Percentiles rank a stretch among this genome's conserved stretches.
phyloP scores from a whole-genome alignment of 2,113 vertebrate genomes.

The Lethenteron reissneri region DNA sequence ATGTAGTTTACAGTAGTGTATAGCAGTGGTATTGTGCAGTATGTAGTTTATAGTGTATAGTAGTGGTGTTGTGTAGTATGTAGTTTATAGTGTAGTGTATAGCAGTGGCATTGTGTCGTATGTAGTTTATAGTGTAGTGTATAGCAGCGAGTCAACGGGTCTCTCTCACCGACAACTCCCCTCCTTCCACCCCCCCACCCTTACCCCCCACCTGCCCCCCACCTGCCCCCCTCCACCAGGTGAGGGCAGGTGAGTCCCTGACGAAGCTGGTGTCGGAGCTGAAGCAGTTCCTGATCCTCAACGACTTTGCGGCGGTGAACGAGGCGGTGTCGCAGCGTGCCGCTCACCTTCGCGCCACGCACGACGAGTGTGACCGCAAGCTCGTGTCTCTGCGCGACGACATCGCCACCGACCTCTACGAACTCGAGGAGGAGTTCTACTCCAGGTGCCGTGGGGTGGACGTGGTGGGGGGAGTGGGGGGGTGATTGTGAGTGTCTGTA shows the following conservation, averaged over 20 bases:
- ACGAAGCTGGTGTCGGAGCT: slow-evolving; percentile 94
- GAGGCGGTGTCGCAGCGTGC: slow-evolving; percentile 78
- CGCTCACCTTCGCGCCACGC: slow-evolving; percentile 61
- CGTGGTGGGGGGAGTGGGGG: slow-evolving; percentile 25
- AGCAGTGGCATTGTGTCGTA: too few species aligned
- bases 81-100: too few species aligned
- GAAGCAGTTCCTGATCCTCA: slow-evolving; percentile 93
- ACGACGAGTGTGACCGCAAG: slow-evolving; percentile 92
- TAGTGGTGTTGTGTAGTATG: too few species aligned
- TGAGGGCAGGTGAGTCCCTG: slow-evolving; percentile 78
- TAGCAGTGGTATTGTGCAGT: too few species aligned
- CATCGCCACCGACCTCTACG: slow-evolving; percentile 89
- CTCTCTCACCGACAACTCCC: too few species aligned
- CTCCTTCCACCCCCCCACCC: not conserved
- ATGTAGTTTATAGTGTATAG: too few species aligned
- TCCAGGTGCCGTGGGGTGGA: slow-evolving; percentile 77
- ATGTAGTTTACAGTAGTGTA: too few species aligned
- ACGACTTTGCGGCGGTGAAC: slow-evolving; percentile 86
- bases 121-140: too few species aligned
- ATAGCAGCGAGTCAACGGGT: too few species aligned
- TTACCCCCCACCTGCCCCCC: too few species aligned
- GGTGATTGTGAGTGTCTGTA: not conserved
- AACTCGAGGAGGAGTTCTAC: slow-evolving; percentile 99
- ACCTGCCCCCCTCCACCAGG: slow-evolving; percentile 22
- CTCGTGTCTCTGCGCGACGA: slow-evolving; percentile 66